Base-by-base conservation (phyloP, 1,140 invertebrate species). In the Drosophila repleta region DNA sequence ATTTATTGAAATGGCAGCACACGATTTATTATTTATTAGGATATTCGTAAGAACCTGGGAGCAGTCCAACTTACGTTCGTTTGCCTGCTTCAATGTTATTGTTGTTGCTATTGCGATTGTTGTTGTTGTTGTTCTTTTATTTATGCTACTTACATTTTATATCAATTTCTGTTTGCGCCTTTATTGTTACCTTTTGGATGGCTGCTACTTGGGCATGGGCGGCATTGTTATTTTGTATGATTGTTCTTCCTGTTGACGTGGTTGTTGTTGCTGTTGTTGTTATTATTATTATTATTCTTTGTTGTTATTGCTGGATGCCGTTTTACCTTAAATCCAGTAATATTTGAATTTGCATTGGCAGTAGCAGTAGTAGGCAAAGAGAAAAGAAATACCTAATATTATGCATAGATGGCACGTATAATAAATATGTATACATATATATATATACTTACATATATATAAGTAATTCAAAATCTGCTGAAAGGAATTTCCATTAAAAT, bases 401-500 rank as follows among this genome's bases (percentile, higher is more conserved):
- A 81, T 69, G 60, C 76, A 81, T 84, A 84, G 68, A 67, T 83
- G 77, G 77, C 78, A 81, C 78, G 76, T 76, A 84, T 68, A 85
- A 83, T 80, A 80, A 71, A 74, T 84, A 62, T 80, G 62, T 76
- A 35, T 49, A 48, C 29, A 29, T 52, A 41, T 53, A 43, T 17
- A 39, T 29, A 56, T 46, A 46, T 53, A 64, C 17, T 21, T 51
- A 35, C 29, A 49, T 74, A 75, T 75, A 80, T 78, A 76, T 83
- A 88, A 88, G 87, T 88, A 88, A 76, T 88, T 79, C 79, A 79
- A 88, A 87, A 88, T 79, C 79, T 88, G 83, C 83, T 83, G 73
- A 77, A 88, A 88, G 76, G 78, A 89, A 88, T 88, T 88, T 88
- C 83, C 83, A 88, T 88, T 88, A 88, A 88, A 88, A 82, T 82